Evolutionary conservation across 2,888 invertebrate genomes (phyloP).

Genomic region (Volucella zonaria): DNA sequence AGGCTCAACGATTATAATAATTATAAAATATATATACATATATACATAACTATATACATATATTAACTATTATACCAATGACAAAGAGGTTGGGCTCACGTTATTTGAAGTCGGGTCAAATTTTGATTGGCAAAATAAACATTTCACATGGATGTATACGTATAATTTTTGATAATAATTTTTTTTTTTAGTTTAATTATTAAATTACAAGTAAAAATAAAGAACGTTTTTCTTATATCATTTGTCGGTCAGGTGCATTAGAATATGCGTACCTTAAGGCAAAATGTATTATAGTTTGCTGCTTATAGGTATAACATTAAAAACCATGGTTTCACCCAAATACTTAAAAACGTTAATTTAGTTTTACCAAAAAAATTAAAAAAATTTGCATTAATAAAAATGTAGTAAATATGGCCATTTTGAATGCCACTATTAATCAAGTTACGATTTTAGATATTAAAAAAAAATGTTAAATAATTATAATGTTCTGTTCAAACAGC

Average conservation of each 20-base stretch:
- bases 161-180: neutral
- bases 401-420: too few species aligned
- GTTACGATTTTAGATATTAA: too few species aligned
- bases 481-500: too few species aligned
- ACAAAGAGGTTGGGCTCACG: constrained; percentile 45
- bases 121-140: neutral
- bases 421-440: too few species aligned
- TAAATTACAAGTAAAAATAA: neutral
- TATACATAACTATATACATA: neutral
- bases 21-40: neutral
- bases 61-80: neutral
- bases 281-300: neutral
- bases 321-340: constrained; percentile 1
- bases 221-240: neutral
- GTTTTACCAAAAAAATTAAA: neutral
- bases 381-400: neutral
- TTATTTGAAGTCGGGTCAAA: constrained; percentile 28
- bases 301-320: neutral
- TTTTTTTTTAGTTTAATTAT: neutral
- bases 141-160: neutral
- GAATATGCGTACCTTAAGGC: too few species aligned
- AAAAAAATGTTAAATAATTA: too few species aligned
- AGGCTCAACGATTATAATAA: neutral
- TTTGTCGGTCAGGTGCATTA: neutral
- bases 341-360: neutral